Base-by-base conservation (phyloP, 2,113 vertebrate genomes). In the Ochotona princeps region DNA sequence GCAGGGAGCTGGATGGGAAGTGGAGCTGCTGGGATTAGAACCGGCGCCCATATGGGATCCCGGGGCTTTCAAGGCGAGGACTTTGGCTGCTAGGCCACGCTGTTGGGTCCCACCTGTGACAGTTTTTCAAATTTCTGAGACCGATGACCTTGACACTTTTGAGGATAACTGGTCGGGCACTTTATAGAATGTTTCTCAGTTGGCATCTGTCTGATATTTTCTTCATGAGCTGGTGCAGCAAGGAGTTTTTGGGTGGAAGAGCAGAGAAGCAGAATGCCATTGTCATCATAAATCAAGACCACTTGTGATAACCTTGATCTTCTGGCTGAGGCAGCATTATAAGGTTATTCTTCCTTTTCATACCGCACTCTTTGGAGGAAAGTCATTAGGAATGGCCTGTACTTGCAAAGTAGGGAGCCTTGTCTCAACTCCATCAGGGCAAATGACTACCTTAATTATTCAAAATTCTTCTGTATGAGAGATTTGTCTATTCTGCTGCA, bases 121-220 rank as follows among this genome's bases (percentile, higher is more conserved):
- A 20, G 12, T 32, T 79, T 49, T 30, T 49, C 49, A 38, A 63
- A n/a, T 65, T 66, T 44, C 26, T 66, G 32, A 20, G 76, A 47
- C 60, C 70, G 69, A 35, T 75, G 47, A 74, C 47, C 7, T n/a
- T 82, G 26, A 28, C 44, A 91, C 21, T 32, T 87, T 78, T 70
- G 83, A 78, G 65, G 49, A 73, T 60, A 57, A 54, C 26, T 49
- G 2, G 5, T 28, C 12, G 17, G 61, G 10, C 17, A 57, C 57
- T 83, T 91, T 66, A 7, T 70, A 69, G 44, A 65, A 26, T 61
- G 26, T 38, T 15, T 38, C 38, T 70, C 9, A 10, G 9, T 47
- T 89, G 73, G 79, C 44, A 69, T 80, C 74, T 80, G 26, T 69
- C 38, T 61, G 57, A 44, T 70, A 30, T 76, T 91, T 89, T 83